Conservation (phyloP, 1,140 invertebrate genomes). For the Cryptotermes secundus region DNA sequence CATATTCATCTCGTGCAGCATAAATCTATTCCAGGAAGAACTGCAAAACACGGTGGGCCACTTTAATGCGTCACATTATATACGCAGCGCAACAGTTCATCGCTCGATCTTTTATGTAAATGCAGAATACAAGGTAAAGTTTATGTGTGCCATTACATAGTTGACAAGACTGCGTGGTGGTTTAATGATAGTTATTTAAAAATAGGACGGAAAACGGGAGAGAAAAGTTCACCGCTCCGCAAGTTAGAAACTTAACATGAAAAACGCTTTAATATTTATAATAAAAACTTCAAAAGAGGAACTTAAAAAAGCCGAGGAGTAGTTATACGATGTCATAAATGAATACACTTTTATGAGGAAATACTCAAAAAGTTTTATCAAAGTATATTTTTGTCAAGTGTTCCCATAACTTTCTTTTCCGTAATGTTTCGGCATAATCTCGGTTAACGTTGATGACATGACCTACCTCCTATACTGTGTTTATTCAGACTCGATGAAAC, state of each 20-base stretch:
- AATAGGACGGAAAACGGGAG: neutral
- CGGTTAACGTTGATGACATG: neutral
- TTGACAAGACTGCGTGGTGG: slow-evolving; percentile 8
- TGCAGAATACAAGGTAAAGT: slow-evolving; percentile 6
- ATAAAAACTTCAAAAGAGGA: slow-evolving; percentile 6
- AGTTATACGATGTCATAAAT: slow-evolving; percentile 8
- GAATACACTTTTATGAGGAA: neutral
- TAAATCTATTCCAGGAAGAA: too few relatives aligned
- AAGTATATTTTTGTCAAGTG: slow-evolving; percentile 16
- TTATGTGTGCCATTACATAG: slow-evolving; percentile 11
- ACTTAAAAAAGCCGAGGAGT: neutral
- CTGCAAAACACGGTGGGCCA: too few relatives aligned
- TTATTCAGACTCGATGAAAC: neutral
- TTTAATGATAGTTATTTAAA: slow-evolving; percentile 18
- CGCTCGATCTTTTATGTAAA: neutral
- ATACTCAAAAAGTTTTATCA: slow-evolving; percentile 6
- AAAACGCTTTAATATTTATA: slow-evolving; percentile 20
- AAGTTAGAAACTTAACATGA: slow-evolving; percentile 14
- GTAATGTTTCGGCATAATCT: neutral
- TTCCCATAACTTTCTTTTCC: neutral
- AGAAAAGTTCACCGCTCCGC: neutral
- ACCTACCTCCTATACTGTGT: neutral
- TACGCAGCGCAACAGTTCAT: neutral
- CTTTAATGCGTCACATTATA: neutral
- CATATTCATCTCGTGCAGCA: too few relatives aligned